Base-by-base conservation (phyloP, 2,888 invertebrate genomes). In the Tenthredo livida region DNA sequence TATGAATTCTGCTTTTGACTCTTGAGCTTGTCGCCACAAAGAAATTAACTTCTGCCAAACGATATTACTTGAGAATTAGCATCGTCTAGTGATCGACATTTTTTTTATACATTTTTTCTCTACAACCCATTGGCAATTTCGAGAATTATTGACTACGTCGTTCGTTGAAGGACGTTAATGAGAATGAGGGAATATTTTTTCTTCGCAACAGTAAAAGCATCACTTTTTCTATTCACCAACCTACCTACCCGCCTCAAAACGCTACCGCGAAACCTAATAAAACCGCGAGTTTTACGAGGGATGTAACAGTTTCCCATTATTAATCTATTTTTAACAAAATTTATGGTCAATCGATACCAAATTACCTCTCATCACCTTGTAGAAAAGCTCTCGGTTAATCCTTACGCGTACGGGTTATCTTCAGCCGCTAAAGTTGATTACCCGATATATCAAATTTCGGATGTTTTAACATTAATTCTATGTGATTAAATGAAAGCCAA, bases 1-100 rank as follows among this genome's bases (percentile, higher is more conserved):
- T 54, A 54, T 54, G 33, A 77, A 77, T 77, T 77, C 33, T 33
- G 33, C 50, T 77, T 77, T 40, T 77, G 17, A 77, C 77, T 77
- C 77, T 54, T 9, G 29, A 77, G 33, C 77, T 29, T 29, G 33
- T 77, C 77, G 54, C 54, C 54, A 10, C n/a, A n/a, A 33, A 54
- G 50, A 77, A 15, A 33, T 77, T 77, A 77, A 40, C 15, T 33
- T 54, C 33, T 75, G 21, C 29, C n/a, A 15, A 54, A 77, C 77
- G 77, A 33, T 77, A 33, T 77, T 77, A 40, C 33, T 77, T 54
- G 40, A 29, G n/a, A 33, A 77, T 77, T 54, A 17, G 40, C 72
- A 29, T 47, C 33, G n/a, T n/a, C 50, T 54, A 0, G 54, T 77
- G 10, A 77, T 50, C 50, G n/a, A 54, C 29, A 50, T 54, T 77